Evolutionary conservation across 2,113 vertebrate species (phyloP), one percentile per base, ranked within the genome.

Genomic region (Machaerirhynchus nigripectus): DNA sequence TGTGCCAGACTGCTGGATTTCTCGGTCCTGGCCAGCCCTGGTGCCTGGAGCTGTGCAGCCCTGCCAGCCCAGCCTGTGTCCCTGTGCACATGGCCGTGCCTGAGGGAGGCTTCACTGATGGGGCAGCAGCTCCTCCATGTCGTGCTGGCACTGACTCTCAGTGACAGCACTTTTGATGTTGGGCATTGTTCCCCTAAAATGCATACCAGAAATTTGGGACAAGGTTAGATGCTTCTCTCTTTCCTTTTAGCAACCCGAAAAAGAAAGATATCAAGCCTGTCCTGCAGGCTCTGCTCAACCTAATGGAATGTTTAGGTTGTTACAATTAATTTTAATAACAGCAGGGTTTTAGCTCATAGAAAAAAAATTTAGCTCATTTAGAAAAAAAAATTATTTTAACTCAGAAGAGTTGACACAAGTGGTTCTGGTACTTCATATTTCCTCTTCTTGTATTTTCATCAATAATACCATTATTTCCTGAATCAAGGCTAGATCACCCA

Each of bases 161-260:
- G 33, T 0, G 2, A 60, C 31, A 56, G 6, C 15, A 21, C 8
- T 40, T 74, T 20, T 0, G 0, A 10, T 42, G 39, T 3, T 0
- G 1, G 50, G 18, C 28, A 47, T 60, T 3, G 0, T 40, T 83
- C 15, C 13, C 28, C 6, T 22, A 47, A 47, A 73, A 65, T 28
- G 30, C 17, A 63, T 31, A 23, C 11, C 19, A 65, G 46, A 77
- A 84, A 80, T 0, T 0, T 10, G 39, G 37, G 21, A 28, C 24
- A 44, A 91, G 15, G 24, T 87, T 40, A 39, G 42, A 35, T 3
- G 2, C 18, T 40, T 59, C 26, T 71, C 28, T 73, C 64, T 85
- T 88, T 67, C 13, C 21, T 83, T 92, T 83, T 20, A 76, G 21
- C 46, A 73, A 60, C 7, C 16, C 5, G 2, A 11, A 68, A 84